Conservation (phyloP, 2,888 invertebrate genomes). For the Callosobruchus maculatus region DNA sequence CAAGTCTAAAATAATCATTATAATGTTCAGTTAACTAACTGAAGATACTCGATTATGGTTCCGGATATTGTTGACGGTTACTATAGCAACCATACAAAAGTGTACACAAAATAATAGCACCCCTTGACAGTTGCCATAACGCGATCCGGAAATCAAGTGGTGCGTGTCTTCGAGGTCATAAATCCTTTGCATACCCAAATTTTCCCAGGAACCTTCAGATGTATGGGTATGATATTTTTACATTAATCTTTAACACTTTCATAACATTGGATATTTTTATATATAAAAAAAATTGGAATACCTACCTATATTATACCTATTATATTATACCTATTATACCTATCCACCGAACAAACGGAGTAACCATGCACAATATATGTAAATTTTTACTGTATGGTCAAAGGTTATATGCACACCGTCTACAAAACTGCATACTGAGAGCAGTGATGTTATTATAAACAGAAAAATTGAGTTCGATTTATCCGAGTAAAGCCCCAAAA, state of each 20-base stretch:
- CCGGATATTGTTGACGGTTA: conserved; percentile 10
- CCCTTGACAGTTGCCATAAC: conserved; percentile 14
- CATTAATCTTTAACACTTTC: not conserved
- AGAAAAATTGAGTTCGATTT: too few relatives aligned
- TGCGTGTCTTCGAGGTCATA: conserved; percentile 20
- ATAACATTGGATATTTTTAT: not conserved
- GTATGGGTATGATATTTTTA: conserved; percentile 9
- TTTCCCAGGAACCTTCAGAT: conserved; percentile 6
- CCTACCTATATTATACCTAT: too few relatives aligned
- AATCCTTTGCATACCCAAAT: conserved; percentile 6
- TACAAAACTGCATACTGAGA: too few relatives aligned
- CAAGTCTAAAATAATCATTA: too few relatives aligned
- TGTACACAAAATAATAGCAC: conserved; percentile 24
- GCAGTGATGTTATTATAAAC: too few relatives aligned
- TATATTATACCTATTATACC: too few relatives aligned
- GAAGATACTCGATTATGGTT: not conserved
- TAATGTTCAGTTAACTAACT: too few relatives aligned
- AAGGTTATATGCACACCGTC: too few relatives aligned
- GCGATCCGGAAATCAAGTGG: conserved; percentile 15
- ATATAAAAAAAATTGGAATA: not conserved
- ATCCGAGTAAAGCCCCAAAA: too few relatives aligned
- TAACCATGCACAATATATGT: too few relatives aligned
- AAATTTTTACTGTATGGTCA: too few relatives aligned
- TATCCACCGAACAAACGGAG: too few relatives aligned
- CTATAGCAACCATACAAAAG: conserved; percentile 20